Evolutionary conservation across 2,113 vertebrate species (phyloP).

Genomic region (Lucifuga dentata): DNA sequence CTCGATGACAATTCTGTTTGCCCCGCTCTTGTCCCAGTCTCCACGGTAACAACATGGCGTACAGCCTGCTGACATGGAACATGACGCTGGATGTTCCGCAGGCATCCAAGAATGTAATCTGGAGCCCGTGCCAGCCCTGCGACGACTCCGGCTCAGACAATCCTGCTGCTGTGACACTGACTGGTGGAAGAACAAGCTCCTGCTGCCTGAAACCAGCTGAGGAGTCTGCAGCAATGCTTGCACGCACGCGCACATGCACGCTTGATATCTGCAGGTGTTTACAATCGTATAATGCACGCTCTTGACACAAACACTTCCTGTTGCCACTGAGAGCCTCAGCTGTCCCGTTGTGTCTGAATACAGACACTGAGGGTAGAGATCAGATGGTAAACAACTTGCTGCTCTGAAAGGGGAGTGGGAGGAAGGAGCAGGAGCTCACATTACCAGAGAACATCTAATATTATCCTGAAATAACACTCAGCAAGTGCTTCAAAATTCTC

Average conservation of each 20-base stretch:
- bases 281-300: too few species aligned
- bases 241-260: neutral
- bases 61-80: conserved; percentile 42
- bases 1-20: conserved; percentile 43
- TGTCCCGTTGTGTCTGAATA: conserved; percentile 21
- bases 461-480: conserved; percentile 38
- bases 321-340: neutral
- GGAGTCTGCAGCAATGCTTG: neutral
- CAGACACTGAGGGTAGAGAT: conserved; percentile 8
- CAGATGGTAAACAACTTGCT: conserved; percentile 16
- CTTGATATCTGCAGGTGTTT: too few species aligned
- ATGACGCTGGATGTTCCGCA: conserved; percentile 63
- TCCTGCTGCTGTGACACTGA: conserved; percentile 46
- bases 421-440: neutral
- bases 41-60: conserved; percentile 42
- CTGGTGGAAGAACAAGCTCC: conserved; percentile 40
- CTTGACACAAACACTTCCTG: conserved; percentile 25
- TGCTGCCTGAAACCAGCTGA: neutral
- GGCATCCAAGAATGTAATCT: conserved; percentile 55
- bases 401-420: conserved; percentile 11
- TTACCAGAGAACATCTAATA: conserved; percentile 17
- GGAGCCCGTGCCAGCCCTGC: conserved; percentile 44
- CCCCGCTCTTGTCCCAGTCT: conserved; percentile 32
- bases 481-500: neutral
- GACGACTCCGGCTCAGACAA: conserved; percentile 40